Evolutionary conservation across 2,888 invertebrate species (phyloP), one percentile per base, ranked within the genome.

Genomic region (Steromphala cineraria): DNA sequence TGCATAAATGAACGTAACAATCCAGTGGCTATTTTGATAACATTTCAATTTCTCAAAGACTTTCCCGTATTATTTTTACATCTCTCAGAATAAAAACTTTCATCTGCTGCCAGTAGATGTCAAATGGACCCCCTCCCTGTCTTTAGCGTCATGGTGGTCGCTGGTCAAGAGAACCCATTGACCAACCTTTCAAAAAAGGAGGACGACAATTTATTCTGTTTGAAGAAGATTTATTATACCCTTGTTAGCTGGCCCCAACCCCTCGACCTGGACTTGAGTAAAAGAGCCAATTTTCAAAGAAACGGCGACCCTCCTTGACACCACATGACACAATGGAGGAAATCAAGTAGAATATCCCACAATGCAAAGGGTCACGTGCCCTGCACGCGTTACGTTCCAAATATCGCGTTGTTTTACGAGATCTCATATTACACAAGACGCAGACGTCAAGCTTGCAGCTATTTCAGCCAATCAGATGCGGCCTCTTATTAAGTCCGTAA

Each of bases 231-330:
- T 62, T 62, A 28, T 28, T 62, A 28, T 28, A 28, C 62, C 28
- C 62, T 28, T 62, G 62, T 24, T 28, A 24, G n/a, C n/a, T 10
- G 15, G 13, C 19, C 24, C 24, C 24, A 28, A 4, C 28, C 24
- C 24, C 62, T 62, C 62, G 62, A 62, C 24, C 62, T 62, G 10
- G 15, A 13, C 28, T 28, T 2, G 62, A 62, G 62, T 62, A 62
- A 62, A 62, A 62, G 62, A 62, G 62, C 62, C 62, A 62, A 62
- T 62, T 62, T 62, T 62, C 62, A 62, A 62, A 62, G 62, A 24
- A 62, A 28, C 62, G 17, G 24, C 62, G 10, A 15, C 62, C 8
- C 62, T 62, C 62, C 62, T 62, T 62, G 62, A 62, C 62, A 62
- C 62, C 28, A 13, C 24, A 24, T 28, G 24, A 28, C n/a, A 62